These are phyloP conservation scores for Zaprionus davidi DNA, from an alignment of 1,140 invertebrate genomes.

Conservation along the genomic window DNA sequence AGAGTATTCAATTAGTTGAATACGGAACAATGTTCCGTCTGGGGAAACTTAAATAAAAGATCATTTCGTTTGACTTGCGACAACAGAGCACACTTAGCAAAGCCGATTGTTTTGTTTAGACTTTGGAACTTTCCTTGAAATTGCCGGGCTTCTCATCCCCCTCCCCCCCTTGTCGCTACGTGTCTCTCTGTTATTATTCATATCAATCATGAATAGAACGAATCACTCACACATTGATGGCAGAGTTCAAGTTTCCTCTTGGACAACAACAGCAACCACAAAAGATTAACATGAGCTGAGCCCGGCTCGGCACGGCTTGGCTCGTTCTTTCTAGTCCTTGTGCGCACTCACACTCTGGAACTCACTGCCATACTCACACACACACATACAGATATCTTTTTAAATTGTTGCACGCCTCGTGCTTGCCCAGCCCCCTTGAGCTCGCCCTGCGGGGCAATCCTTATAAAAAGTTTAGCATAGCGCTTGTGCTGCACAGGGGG, in stretches of 20 bases:
- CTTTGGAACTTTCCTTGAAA: conserved; percentile 3
- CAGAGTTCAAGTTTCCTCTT: conserved; percentile 68
- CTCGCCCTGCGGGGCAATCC: conserved; percentile 61
- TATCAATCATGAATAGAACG: conserved; percentile 52
- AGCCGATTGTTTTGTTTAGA: conserved; percentile 27
- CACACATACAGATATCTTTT: conserved; percentile 44
- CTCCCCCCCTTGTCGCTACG: too few species aligned
- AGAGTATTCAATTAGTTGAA: not conserved
- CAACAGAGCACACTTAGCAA: conserved; percentile 20
- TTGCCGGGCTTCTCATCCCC: not conserved
- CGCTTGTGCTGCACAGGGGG: conserved; percentile 28
- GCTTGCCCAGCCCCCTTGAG: conserved; percentile 42
- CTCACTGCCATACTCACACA: not conserved
- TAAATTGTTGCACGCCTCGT: conserved; percentile 74
- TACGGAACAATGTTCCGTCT: not conserved
- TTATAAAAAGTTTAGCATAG: conserved; percentile 79
- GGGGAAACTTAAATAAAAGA: conserved; percentile 14
- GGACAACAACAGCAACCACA: conserved; percentile 55
- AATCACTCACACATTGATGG: conserved; percentile 59
- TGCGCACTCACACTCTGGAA: conserved; percentile 8
- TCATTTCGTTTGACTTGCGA: conserved; percentile 14
- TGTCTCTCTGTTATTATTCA: conserved; percentile 17
- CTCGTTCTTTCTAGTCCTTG: conserved; percentile 34
- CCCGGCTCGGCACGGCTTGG: conserved; percentile 39
- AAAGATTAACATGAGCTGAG: conserved; percentile 72